A percentile compares a stretch with the other conserved stretches of the same genome.
These are phyloP conservation scores for Tachina fera DNA, from an alignment of 2,888 invertebrate species.

Conservation along the genomic window DNA sequence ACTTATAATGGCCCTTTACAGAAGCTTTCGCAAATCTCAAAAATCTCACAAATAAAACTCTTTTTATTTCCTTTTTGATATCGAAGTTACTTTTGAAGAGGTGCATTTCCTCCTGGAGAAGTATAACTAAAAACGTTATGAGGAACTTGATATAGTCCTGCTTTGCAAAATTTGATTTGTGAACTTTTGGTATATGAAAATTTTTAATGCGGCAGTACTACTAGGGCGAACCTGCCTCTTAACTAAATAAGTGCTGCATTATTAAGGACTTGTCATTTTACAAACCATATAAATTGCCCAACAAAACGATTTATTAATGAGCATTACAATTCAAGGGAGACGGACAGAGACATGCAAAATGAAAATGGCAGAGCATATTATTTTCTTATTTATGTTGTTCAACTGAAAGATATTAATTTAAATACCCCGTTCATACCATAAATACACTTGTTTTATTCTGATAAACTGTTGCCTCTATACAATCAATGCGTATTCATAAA, in stretches of 20 bases:
- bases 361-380: slow-evolving; percentile 36
- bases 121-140: no score
- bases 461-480: slow-evolving; percentile 39
- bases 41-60: no score
- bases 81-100: no score
- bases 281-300: slow-evolving; percentile 26
- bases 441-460: slow-evolving; percentile 61
- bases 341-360: background rate
- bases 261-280: background rate
- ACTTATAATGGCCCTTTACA: no score
- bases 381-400: slow-evolving; percentile 50
- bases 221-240: background rate
- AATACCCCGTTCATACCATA: slow-evolving; percentile 7
- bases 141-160: no score
- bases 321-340: slow-evolving; percentile 12
- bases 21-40: no score
- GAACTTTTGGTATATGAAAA: no score
- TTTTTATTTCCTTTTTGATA: no score
- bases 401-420: slow-evolving; percentile 32
- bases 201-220: background rate
- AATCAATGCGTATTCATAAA: background rate
- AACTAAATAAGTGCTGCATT: background rate
- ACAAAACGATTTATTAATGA: slow-evolving; percentile 49
- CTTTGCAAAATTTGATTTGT: no score
- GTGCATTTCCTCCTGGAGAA: no score